Evolutionary conservation across 2,797 vertebrate genomes (phyloP).

Genomic region (Leptoclinus maculatus): DNA sequence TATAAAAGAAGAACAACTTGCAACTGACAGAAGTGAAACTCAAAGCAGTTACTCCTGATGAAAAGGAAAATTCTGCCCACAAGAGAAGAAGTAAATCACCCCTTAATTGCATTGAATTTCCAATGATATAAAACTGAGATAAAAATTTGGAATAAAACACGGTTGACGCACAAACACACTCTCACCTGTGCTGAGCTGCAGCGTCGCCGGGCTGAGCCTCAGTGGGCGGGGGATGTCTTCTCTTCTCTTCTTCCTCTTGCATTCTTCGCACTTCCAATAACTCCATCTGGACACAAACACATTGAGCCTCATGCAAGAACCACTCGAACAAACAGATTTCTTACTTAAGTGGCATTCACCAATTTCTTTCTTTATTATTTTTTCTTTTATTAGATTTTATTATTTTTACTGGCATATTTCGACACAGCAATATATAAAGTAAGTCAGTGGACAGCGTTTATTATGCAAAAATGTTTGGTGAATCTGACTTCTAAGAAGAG

Average conservation of each 20-base stretch:
- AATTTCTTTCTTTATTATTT: neutral
- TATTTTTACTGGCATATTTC: no score
- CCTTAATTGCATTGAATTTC: neutral
- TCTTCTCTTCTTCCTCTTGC: slow-evolving; percentile 94
- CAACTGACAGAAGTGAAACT: neutral
- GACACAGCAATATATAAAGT: no score
- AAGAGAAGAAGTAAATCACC: neutral
- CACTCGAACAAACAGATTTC: neutral
- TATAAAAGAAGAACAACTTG: neutral
- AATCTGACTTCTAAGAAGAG: neutral
- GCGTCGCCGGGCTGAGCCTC: slow-evolving; percentile 85
- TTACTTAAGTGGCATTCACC: neutral
- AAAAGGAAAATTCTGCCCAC: neutral
- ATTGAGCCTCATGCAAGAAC: neutral
- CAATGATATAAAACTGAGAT: neutral
- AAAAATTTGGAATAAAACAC: neutral
- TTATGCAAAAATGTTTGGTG: neutral
- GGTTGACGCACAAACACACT: neutral
- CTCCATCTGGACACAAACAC: slow-evolving; percentile 85
- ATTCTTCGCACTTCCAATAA: slow-evolving; percentile 94
- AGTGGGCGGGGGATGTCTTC: slow-evolving; percentile 84
- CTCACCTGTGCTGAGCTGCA: slow-evolving; percentile 88
- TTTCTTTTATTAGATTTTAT: neutral
- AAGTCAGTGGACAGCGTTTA: neutral
- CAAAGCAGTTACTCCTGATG: neutral